Base-by-base conservation (phyloP, 2,888 invertebrate species). In the Eupithecia dodoneata region DNA sequence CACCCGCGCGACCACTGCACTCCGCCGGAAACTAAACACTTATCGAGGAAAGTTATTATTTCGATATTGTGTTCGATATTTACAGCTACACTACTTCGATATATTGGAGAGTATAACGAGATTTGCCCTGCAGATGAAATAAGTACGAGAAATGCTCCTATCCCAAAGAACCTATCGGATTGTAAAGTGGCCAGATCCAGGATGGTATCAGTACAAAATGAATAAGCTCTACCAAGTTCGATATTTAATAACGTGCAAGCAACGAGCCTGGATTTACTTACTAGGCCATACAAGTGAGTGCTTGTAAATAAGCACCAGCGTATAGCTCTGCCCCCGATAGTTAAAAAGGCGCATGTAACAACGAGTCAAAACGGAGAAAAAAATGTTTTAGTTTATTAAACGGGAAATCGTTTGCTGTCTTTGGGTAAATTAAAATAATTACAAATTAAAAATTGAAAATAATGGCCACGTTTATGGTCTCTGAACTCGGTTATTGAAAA, bases 251-350 rank as follows among this genome's bases (percentile, higher is more conserved):
- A 55, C 7, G n/a, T 55, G 7, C 7, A 7, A 55, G 55, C 55
- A n/a, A n/a, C 55, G n/a, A 55, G 4, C 42, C 66, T 66, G 42
- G 66, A 66, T 41, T 49, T 49, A 49, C 52, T 10, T n/a, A 69
- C 45, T 45, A 69, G 69, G 69, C 18, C 45, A 69, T 45, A 69
- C 69, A n/a, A 69, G 69, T 69, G n/a, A 7, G 69, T 47, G 69
- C 45, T 3, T n/a, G 1, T 5, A 30, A 30, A 30, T 30, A 30
- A 30, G 30, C 30, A 30, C 30, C 30, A 18, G 65, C 4, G 65
- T 65, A 65, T 9, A 41, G 41, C 12, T 41, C 63, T n/a, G n/a
- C n/a, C n/a, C n/a, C n/a, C n/a, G n/a, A n/a, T n/a, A n/a, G n/a
- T n/a, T n/a, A n/a, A n/a, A n/a, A n/a, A n/a, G n/a, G n/a, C n/a